These are phyloP conservation scores for Hyppa rectilinea DNA, from an alignment of 2,888 invertebrate genomes.

Conservation along the genomic window DNA sequence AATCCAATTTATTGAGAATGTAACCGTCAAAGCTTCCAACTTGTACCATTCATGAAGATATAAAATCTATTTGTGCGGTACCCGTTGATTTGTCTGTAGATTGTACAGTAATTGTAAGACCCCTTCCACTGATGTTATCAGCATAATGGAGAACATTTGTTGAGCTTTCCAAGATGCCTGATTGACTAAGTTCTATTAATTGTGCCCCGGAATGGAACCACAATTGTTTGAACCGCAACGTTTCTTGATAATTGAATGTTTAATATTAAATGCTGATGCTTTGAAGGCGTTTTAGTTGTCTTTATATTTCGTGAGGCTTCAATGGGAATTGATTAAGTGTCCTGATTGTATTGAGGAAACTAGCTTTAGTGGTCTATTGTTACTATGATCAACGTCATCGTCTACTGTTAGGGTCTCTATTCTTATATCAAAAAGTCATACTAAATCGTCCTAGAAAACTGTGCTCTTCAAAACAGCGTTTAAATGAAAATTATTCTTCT, in stretches of 20 bases:
- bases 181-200: conserved; percentile 78
- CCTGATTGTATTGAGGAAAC: conserved; percentile 34
- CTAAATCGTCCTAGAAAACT: not conserved
- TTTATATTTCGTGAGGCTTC: conserved; percentile 43
- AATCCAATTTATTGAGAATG: not conserved
- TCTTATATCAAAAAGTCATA: not conserved
- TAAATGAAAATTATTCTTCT: not conserved
- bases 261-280: conserved; percentile 67
- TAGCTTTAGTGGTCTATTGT: conserved; percentile 13
- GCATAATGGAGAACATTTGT: conserved; percentile 76
- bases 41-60: conserved; percentile 74
- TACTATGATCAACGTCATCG: not conserved
- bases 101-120: conserved; percentile 77
- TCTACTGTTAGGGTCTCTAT: not conserved
- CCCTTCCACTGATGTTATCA: conserved; percentile 78
- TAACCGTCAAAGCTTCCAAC: conserved; percentile 15
- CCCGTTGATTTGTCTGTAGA: conserved; percentile 82
- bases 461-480: not conserved
- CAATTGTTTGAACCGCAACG: conserved; percentile 52
- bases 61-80: conserved; percentile 84
- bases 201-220: conserved; percentile 56
- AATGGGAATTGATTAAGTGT: conserved; percentile 48
- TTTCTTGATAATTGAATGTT: conserved; percentile 67
- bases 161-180: conserved; percentile 72
- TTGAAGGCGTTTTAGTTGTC: conserved; percentile 37